A percentile compares a stretch with the other conserved stretches of the same genome.
Evolutionary conservation across 2,797 vertebrate genomes (phyloP).

Genomic region (Spondyliosoma cantharus): DNA sequence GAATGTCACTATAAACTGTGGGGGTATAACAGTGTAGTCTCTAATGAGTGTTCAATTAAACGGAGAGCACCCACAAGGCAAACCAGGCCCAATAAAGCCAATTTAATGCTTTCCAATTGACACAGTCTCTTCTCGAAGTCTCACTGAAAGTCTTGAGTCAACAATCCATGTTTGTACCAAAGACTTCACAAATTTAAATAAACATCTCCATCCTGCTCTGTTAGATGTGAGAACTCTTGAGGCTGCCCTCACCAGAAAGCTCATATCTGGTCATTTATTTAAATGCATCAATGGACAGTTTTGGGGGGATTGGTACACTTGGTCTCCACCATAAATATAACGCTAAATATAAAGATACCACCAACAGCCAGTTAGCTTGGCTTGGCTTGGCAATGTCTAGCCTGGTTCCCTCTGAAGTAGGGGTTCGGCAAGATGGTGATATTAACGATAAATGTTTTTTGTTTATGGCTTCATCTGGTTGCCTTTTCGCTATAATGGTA

Average conservation of each 20-base stretch:
- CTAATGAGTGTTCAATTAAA: slow-evolving; percentile 83
- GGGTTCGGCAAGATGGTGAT: no score
- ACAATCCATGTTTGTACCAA: slow-evolving; percentile 38
- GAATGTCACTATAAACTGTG: slow-evolving; percentile 81
- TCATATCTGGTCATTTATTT: neutral
- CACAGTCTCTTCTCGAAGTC: slow-evolving; percentile 62
- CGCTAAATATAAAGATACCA: neutral
- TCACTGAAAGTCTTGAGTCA: slow-evolving; percentile 59
- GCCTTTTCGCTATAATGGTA: no score
- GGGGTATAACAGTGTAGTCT: slow-evolving; percentile 76
- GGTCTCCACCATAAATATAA: no score
- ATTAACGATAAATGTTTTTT: no score
- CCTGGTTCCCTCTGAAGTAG: neutral
- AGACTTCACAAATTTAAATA: slow-evolving; percentile 34
- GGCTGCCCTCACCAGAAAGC: neutral
- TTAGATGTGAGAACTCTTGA: slow-evolving; percentile 26
- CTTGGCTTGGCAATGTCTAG: neutral
- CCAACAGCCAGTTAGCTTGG: neutral
- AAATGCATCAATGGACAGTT: neutral
- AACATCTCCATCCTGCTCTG: slow-evolving; percentile 24
- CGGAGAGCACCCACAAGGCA: slow-evolving; percentile 78
- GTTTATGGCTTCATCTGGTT: no score
- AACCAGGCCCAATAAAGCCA: slow-evolving; percentile 65
- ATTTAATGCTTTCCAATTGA: slow-evolving; percentile 71
- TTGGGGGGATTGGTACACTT: neutral